A percentile compares a stretch with the other conserved stretches of the same genome.
Conservation (phyloP, 2,888 invertebrate genomes). For the Rhyacophila evoluta region DNA sequence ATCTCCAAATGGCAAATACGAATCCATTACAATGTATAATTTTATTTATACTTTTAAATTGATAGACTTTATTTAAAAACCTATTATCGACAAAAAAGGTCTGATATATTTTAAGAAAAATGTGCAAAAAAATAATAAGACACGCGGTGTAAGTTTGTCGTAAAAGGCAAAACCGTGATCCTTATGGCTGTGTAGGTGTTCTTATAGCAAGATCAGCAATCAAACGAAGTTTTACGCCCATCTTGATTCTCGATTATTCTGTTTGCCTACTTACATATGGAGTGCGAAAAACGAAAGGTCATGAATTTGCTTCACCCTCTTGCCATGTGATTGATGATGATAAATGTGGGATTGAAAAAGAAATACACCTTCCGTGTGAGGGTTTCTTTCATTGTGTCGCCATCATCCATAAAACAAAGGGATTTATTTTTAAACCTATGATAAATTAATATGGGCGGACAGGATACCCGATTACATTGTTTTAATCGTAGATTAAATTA, state of each 20-base stretch:
- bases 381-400: not conserved
- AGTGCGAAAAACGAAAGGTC: slow-evolving; percentile 9
- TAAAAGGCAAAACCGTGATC: not conserved
- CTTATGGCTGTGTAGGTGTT: not conserved
- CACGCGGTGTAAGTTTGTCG: not conserved
- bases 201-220: not conserved
- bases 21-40: too few relatives aligned
- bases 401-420: not conserved
- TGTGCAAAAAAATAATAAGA: not conserved
- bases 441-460: not conserved
- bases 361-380: not conserved
- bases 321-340: not conserved
- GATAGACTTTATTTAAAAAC: too few relatives aligned
- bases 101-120: too few relatives aligned
- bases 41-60: too few relatives aligned
- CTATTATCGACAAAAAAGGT: too few relatives aligned
- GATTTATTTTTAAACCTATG: not conserved
- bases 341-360: slow-evolving; percentile 18
- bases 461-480: not conserved
- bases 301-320: not conserved
- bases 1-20: too few relatives aligned
- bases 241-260: not conserved
- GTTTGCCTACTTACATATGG: not conserved
- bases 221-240: not conserved
- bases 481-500: not conserved